phyloP scores from a whole-genome alignment of 2,888 invertebrate species.

The Chalcis sispes region DNA sequence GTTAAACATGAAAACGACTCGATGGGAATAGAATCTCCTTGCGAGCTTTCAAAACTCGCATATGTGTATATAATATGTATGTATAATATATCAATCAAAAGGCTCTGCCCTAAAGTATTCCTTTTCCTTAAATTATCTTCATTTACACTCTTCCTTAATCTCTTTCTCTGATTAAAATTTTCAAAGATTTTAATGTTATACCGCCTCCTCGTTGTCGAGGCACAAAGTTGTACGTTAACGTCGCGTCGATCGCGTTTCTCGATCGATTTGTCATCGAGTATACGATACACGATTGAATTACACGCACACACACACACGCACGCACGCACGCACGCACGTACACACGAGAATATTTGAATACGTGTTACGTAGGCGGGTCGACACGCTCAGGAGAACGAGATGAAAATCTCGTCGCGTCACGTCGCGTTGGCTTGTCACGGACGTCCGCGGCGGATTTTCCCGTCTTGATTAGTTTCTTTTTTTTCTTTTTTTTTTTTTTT shows the following conservation, averaged over 20 bases:
- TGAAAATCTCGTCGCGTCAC: constrained; percentile 7
- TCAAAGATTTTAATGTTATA: too few species aligned
- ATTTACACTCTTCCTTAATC: too few species aligned
- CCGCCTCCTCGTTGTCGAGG: constrained; percentile 18
- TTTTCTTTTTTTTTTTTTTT: too few species aligned
- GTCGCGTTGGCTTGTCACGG: constrained; percentile 38
- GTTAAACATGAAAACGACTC: constrained; percentile 26
- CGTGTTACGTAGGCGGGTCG: background rate
- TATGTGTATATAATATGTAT: background rate
- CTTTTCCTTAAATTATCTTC: background rate
- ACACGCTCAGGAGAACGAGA: too few species aligned
- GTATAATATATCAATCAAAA: background rate
- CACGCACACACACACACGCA: constrained; percentile 41
- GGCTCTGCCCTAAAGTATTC: background rate
- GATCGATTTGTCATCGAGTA: background rate
- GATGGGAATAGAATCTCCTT: constrained; percentile 20
- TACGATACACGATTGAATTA: constrained; percentile 24
- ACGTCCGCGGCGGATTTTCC: constrained; percentile 2
- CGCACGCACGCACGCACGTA: constrained; percentile 32
- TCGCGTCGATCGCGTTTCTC: constrained; percentile 6
- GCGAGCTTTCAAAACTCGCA: constrained; percentile 21
- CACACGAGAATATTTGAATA: background rate
- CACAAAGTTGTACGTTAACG: constrained; percentile 21
- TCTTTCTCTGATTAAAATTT: too few species aligned
- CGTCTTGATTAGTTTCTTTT: constrained; percentile 17